A percentile compares a stretch with the other conserved stretches of the same genome.
These are phyloP conservation scores for Pangasius krempfi DNA, from an alignment of 2,797 vertebrate species.

Conservation along the genomic window DNA sequence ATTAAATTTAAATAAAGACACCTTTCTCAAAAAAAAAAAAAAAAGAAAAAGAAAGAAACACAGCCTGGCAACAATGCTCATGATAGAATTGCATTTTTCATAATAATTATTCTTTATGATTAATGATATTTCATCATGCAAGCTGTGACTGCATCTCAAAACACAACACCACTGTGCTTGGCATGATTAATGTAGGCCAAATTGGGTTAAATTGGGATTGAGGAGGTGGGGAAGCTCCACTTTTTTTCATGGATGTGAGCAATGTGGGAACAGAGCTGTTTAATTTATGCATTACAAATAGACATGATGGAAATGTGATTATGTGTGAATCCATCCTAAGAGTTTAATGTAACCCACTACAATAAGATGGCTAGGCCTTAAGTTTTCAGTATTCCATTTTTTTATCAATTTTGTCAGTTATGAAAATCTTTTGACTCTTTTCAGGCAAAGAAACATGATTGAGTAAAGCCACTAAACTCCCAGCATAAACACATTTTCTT, in stretches of 20 bases:
- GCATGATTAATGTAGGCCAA: neutral
- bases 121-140: constrained; percentile 3
- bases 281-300: neutral
- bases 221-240: neutral
- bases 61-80: neutral
- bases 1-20: neutral
- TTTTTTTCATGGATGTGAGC: neutral
- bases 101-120: neutral
- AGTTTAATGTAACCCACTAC: neutral
- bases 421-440: neutral
- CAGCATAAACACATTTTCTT: neutral
- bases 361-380: neutral
- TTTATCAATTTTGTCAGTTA: neutral
- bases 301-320: neutral
- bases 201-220: neutral
- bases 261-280: neutral
- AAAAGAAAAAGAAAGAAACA: neutral
- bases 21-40: neutral
- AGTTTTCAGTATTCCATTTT: neutral
- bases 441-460: neutral
- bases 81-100: neutral
- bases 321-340: neutral
- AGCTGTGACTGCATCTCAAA: neutral
- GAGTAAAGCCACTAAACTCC: neutral
- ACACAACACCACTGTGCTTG: neutral